Evolutionary conservation across 2,113 vertebrate genomes (phyloP).

Genomic region (Mustelus asterias): DNA sequence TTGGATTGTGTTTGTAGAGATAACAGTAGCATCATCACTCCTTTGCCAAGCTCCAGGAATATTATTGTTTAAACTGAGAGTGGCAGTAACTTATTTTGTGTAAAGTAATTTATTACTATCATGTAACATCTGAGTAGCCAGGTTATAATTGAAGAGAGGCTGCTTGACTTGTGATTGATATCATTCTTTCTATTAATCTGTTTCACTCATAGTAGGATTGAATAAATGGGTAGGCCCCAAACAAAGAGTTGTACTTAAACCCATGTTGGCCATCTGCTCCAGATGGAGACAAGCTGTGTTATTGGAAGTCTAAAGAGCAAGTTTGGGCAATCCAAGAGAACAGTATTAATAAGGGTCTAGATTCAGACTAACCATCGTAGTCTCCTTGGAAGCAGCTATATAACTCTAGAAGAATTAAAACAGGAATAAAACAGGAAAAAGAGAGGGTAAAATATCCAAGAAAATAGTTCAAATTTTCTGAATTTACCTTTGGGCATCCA

Average conservation of each 20-base stretch:
- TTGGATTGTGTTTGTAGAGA: not conserved
- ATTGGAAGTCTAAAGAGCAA: not conserved
- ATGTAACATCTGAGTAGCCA: not conserved
- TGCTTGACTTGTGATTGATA: not conserved
- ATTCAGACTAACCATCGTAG: not conserved
- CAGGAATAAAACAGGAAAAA: not conserved
- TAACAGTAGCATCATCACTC: not conserved
- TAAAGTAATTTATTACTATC: not conserved
- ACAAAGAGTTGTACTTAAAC: not conserved
- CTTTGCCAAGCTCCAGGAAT: too few species aligned
- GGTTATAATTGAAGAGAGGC: not conserved
- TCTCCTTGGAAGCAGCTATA: not conserved
- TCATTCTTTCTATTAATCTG: not conserved
- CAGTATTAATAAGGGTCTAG: not conserved
- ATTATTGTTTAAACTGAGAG: too few species aligned
- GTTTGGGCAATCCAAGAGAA: not conserved
- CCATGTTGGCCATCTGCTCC: not conserved
- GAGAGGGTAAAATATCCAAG: not conserved
- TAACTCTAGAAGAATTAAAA: not conserved
- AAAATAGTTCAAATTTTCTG: not conserved
- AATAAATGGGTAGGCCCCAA: not conserved
- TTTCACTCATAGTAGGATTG: not conserved
- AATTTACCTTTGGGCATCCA: constrained; percentile 63
- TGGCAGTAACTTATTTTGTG: not conserved
- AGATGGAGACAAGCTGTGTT: not conserved